A percentile compares a stretch with the other conserved stretches of the same genome.
phyloP scores from a whole-genome alignment of 2,797 vertebrate genomes.

The Cynopterus sphinx region DNA sequence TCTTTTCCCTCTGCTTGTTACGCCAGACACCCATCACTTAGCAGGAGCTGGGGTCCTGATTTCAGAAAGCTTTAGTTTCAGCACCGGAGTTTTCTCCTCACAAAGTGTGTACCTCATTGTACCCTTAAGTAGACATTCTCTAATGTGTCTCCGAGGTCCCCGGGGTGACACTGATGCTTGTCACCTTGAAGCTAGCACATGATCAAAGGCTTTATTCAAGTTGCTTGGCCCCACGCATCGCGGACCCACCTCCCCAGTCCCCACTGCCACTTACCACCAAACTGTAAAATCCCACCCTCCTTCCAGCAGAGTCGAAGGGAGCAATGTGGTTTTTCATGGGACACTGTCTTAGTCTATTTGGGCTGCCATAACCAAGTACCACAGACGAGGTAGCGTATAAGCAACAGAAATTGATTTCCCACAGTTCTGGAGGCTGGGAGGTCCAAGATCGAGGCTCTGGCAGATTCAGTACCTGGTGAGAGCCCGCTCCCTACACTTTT shows the following conservation, averaged over 20 bases:
- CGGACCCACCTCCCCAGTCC: too few relatives aligned
- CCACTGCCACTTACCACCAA: not conserved
- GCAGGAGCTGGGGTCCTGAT: not conserved
- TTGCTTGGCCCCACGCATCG: not conserved
- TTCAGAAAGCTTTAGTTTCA: not conserved
- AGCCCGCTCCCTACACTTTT: not conserved
- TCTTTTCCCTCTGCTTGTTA: fast-evolving
- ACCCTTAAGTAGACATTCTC: not conserved
- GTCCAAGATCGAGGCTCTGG: not conserved
- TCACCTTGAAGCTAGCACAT: not conserved
- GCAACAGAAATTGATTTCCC: not conserved
- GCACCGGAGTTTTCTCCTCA: not conserved
- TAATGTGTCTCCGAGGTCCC: not conserved
- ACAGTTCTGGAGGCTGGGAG: not conserved
- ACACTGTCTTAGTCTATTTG: not conserved
- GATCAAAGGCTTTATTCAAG: not conserved
- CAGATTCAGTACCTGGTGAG: not conserved
- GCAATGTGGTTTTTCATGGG: not conserved
- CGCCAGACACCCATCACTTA: too few relatives aligned
- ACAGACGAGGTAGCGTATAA: not conserved
- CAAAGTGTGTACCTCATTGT: not conserved
- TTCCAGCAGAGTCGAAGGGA: not conserved
- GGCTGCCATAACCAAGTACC: not conserved
- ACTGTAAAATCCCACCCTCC: not conserved
- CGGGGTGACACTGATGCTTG: not conserved